These are phyloP conservation scores for Chymomyza amoena DNA, from an alignment of 2,888 invertebrate genomes.

Conservation along the genomic window DNA sequence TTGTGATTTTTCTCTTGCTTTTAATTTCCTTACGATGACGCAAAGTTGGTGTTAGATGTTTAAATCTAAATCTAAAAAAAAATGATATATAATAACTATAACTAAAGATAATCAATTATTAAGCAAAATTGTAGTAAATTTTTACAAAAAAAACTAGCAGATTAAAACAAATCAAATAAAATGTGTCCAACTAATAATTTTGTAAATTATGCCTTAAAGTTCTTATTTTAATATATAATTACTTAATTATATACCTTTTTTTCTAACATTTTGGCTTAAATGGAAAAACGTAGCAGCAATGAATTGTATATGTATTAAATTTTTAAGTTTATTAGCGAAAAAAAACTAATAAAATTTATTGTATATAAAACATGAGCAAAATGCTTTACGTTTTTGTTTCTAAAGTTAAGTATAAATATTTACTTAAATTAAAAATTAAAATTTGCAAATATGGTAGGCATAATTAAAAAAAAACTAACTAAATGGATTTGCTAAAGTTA, in stretches of 20 bases:
- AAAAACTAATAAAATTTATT: background rate
- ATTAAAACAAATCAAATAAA: background rate
- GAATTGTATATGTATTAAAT: background rate
- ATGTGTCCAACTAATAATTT: background rate
- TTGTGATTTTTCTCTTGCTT: background rate
- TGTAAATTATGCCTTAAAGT: background rate
- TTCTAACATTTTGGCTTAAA: background rate
- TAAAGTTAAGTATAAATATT: background rate
- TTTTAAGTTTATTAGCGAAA: background rate
- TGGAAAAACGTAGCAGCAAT: background rate
- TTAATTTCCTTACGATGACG: background rate
- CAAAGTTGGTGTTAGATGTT: conserved; percentile 23
- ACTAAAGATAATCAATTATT: conserved; percentile 12
- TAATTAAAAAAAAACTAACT: background rate
- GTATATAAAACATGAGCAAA: background rate
- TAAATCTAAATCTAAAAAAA: conserved; percentile 30
- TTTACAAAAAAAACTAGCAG: background rate
- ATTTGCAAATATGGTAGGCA: background rate
- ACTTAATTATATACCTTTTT: background rate
- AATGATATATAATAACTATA: conserved; percentile 4
- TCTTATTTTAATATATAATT: background rate
- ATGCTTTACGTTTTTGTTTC: background rate
- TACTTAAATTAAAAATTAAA: background rate
- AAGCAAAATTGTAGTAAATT: conserved; percentile 45
- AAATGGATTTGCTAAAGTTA: conserved; percentile 1